These are phyloP conservation scores for Glyphotaelius pellucidus DNA, from an alignment of 2,888 invertebrate species.

Conservation along the genomic window DNA sequence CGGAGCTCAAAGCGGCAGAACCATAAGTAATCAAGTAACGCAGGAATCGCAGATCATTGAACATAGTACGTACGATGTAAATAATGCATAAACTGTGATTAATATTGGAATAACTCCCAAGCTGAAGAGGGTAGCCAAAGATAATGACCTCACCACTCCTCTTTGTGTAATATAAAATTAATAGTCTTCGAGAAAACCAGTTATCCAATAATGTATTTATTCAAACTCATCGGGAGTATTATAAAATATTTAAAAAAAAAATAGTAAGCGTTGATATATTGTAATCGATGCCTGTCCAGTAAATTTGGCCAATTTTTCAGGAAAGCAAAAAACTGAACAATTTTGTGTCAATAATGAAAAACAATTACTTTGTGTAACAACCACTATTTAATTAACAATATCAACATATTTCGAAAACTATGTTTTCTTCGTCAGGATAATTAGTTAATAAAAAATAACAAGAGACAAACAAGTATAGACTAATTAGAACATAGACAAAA, in stretches of 20 bases:
- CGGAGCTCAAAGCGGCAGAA: background rate
- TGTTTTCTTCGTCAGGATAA: no score
- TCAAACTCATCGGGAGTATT: background rate
- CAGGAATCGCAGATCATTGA: constrained; percentile 26
- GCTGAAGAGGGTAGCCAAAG: constrained; percentile 34
- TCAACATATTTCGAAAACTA: no score
- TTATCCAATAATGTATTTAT: background rate
- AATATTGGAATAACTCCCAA: background rate
- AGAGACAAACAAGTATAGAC: no score
- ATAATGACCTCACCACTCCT: constrained; percentile 20
- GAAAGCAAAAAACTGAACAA: background rate
- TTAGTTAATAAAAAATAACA: no score
- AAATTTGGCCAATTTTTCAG: background rate
- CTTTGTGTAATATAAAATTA: background rate
- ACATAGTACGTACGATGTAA: background rate
- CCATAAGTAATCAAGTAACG: background rate
- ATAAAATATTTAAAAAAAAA: background rate
- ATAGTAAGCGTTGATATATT: no score
- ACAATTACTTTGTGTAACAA: no score
- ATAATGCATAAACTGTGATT: background rate
- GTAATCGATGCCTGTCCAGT: background rate
- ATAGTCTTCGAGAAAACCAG: background rate
- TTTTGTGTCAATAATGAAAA: no score
- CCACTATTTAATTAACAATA: no score
- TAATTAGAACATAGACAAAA: no score